These are phyloP conservation scores for Noctua fimbriata DNA, from an alignment of 2,888 invertebrate genomes.

Conservation along the genomic window DNA sequence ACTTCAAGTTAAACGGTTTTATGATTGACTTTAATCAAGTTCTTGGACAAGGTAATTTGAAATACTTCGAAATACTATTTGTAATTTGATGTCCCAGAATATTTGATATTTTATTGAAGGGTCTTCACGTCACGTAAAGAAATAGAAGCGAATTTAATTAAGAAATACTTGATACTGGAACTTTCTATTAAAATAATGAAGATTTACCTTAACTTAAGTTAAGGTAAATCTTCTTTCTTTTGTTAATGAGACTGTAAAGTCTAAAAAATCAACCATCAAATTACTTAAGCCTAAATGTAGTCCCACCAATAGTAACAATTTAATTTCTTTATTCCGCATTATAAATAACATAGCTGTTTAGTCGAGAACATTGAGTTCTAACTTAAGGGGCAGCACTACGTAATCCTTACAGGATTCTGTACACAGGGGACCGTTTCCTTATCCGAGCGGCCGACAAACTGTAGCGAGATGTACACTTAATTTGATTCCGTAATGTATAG, in stretches of 20 bases:
- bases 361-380: slow-evolving; percentile 44
- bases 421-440: slow-evolving; percentile 65
- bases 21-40: slow-evolving; percentile 13
- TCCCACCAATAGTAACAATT: slow-evolving; percentile 2
- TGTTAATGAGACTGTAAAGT: background rate
- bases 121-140: background rate
- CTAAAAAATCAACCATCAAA: background rate
- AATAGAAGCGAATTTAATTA: slow-evolving; percentile 17
- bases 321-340: slow-evolving; percentile 4
- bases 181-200: background rate
- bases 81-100: slow-evolving; percentile 5
- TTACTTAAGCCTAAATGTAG: background rate
- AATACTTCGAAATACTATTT: slow-evolving; percentile 26
- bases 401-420: slow-evolving; percentile 48
- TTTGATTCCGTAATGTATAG: slow-evolving; percentile 63
- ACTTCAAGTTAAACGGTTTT: slow-evolving; percentile 22
- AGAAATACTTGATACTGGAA: background rate
- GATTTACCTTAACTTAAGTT: background rate
- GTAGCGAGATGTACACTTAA: slow-evolving; percentile 64
- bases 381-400: slow-evolving; percentile 28
- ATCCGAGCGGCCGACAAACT: slow-evolving; percentile 57
- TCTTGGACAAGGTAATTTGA: background rate
- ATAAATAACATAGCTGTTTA: slow-evolving; percentile 36
- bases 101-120: slow-evolving; percentile 21
- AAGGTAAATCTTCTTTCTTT: too few relatives aligned